Percentiles rank a stretch among this genome's conserved stretches.
phyloP scores from a whole-genome alignment of 2,113 vertebrate genomes.

The Hyla sarda region DNA sequence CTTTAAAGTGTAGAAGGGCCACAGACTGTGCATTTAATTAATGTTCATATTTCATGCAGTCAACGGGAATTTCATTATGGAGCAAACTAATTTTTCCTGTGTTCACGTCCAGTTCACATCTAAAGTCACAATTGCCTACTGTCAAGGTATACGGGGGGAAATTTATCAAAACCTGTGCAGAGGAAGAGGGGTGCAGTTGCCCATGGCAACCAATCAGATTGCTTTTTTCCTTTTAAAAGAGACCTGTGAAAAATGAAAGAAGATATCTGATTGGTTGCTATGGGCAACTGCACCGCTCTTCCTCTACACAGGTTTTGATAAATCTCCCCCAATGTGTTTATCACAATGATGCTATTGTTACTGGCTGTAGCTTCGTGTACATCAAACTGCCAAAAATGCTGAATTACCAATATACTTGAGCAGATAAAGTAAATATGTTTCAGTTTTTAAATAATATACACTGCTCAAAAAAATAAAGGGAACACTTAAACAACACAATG shows the following conservation, averaged over 20 bases:
- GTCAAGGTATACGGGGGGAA: slow-evolving; percentile 5
- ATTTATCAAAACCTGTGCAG: too few relatives aligned
- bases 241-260: too few relatives aligned
- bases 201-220: too few relatives aligned
- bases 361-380: background rate
- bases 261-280: too few relatives aligned
- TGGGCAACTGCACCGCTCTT: too few relatives aligned
- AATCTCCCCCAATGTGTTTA: too few relatives aligned
- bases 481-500: too few relatives aligned
- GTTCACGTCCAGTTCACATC: slow-evolving; percentile 49
- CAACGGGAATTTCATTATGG: slow-evolving; percentile 79
- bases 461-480: too few relatives aligned
- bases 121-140: slow-evolving; percentile 14
- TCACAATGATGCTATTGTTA: background rate
- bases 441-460: background rate
- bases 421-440: background rate
- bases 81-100: slow-evolving; percentile 79
- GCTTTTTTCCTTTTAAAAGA: too few relatives aligned
- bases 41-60: slow-evolving; percentile 86
- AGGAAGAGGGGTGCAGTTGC: too few relatives aligned
- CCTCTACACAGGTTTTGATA: too few relatives aligned
- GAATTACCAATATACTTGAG: background rate
- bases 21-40: slow-evolving; percentile 88
- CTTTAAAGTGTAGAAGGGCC: slow-evolving; percentile 83
- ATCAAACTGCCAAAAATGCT: background rate